phyloP scores from a whole-genome alignment of 37 sponge, comb jelly and placozoan species.

The Crambe crambe region DNA sequence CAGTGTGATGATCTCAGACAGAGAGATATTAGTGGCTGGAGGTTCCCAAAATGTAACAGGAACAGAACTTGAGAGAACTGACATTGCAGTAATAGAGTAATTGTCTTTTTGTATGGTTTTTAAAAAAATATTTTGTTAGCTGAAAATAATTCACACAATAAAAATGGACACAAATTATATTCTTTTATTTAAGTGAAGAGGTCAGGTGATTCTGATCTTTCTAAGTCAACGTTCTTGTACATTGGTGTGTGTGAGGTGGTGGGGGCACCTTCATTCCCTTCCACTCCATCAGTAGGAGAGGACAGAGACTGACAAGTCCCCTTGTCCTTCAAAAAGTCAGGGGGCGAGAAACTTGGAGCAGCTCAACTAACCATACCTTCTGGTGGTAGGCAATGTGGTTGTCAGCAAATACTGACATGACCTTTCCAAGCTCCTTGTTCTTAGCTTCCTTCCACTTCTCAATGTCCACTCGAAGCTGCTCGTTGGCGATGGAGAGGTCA shows the following conservation, averaged over 20 bases:
- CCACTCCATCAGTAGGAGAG: no score
- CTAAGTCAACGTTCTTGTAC: not conserved
- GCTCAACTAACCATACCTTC: conserved; percentile 40
- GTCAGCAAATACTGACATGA: conserved; percentile 48
- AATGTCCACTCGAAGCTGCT: conserved; percentile 68
- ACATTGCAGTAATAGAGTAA: no score
- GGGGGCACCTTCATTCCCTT: not conserved
- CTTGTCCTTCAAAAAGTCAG: not conserved
- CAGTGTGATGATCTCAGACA: no score
- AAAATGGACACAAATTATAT: not conserved
- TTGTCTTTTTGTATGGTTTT: no score
- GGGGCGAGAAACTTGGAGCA: not conserved
- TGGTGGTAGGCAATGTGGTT: conserved; percentile 69
- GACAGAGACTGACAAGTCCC: no score
- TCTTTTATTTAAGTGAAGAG: not conserved
- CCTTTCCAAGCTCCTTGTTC: conserved; percentile 27
- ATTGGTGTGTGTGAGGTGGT: no score
- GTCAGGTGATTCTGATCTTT: not conserved
- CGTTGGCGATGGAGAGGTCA: conserved; percentile 63
- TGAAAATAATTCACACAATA: no score
- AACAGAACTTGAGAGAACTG: no score
- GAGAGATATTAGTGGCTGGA: no score
- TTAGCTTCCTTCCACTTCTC: conserved; percentile 78
- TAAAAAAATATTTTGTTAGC: no score
- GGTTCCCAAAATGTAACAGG: no score